Evolutionary conservation across 2,888 invertebrate genomes (phyloP).

Genomic region (Allolobophora icterica): DNA sequence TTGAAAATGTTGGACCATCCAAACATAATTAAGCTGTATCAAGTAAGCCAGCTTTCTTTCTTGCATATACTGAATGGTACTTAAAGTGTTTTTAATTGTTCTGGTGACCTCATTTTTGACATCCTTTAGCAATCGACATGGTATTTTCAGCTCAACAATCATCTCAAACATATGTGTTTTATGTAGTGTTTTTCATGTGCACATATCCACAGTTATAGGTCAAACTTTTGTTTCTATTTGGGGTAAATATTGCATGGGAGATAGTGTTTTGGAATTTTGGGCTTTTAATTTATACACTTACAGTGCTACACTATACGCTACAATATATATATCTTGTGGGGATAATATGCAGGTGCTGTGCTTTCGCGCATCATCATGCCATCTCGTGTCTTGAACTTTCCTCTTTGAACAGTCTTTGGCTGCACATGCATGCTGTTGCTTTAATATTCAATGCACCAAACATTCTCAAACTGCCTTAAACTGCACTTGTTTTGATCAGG

Average conservation of each 20-base stretch:
- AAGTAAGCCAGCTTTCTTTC: slow-evolving; percentile 61
- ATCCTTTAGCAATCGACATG: not conserved
- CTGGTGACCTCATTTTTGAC: not conserved
- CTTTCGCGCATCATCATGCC: too few species aligned
- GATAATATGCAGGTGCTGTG: too few species aligned
- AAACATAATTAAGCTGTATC: slow-evolving; percentile 69
- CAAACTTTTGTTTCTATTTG: not conserved
- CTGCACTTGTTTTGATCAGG: too few species aligned
- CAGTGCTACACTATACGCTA: not conserved
- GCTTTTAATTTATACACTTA: not conserved
- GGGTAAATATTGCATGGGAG: not conserved
- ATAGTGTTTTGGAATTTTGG: not conserved
- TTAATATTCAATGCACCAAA: too few species aligned
- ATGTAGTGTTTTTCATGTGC: not conserved
- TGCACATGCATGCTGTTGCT: too few species aligned
- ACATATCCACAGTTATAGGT: not conserved
- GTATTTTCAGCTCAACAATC: not conserved
- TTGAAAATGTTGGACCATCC: slow-evolving; percentile 68
- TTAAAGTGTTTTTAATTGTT: not conserved
- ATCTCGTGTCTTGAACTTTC: too few species aligned
- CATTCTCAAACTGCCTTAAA: too few species aligned
- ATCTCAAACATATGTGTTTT: not conserved
- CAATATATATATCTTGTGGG: too few species aligned
- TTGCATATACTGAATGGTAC: not conserved
- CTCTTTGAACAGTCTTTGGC: too few species aligned